These are phyloP conservation scores for Neoascia interrupta DNA, from an alignment of 2,888 invertebrate genomes.

Conservation along the genomic window DNA sequence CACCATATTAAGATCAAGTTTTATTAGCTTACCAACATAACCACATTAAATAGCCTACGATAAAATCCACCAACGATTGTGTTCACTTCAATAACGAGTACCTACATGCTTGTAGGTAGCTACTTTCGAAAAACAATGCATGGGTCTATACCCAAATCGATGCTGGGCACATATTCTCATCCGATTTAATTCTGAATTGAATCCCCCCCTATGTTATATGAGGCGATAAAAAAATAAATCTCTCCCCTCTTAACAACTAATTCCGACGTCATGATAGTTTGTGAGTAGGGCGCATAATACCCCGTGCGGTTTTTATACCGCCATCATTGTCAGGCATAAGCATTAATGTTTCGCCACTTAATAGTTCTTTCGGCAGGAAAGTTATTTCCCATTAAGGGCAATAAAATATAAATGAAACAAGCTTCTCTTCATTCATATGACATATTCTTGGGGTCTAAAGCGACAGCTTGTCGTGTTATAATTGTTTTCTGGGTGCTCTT, in stretches of 20 bases:
- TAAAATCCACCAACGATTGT: no score
- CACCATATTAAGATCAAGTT: no score
- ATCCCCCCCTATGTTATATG: conserved; percentile 24
- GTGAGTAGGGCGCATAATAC: neutral
- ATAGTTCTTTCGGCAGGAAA: conserved; percentile 53
- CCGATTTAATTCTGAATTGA: conserved; percentile 11
- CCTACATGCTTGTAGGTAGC: no score
- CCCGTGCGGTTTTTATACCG: neutral
- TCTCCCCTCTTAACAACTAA: conserved; percentile 19
- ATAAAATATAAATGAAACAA: conserved; percentile 55
- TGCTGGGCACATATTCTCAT: neutral
- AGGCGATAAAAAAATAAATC: conserved; percentile 14
- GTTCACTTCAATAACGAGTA: no score
- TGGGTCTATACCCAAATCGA: no score
- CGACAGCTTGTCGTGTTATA: conserved; percentile 56
- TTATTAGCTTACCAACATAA: no score
- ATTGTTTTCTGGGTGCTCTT: conserved; percentile 51
- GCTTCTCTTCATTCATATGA: conserved; percentile 36
- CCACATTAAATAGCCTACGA: no score
- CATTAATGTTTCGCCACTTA: conserved; percentile 48
- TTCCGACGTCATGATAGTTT: neutral
- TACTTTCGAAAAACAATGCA: no score
- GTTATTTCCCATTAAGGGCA: conserved; percentile 57
- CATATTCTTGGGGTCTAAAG: conserved; percentile 43
- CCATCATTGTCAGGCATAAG: conserved; percentile 8